Conservation (phyloP, 2,888 invertebrate genomes). For the Argynnis bischoffii region DNA sequence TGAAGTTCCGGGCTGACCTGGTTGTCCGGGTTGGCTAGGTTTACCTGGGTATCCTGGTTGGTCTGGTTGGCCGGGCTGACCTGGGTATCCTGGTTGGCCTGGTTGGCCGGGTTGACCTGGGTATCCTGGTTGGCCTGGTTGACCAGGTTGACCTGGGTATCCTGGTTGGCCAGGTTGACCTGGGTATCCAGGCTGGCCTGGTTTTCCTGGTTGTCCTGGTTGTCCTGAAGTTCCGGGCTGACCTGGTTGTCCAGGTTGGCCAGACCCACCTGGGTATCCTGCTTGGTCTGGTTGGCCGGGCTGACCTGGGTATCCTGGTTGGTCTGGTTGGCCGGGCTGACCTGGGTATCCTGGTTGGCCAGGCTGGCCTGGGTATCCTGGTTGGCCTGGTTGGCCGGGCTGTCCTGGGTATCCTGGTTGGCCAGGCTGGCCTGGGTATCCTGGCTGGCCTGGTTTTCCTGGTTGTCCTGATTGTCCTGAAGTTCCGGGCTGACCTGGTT, state of each 20-base stretch:
- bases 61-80: slow-evolving; percentile 50
- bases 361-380: slow-evolving; percentile 53
- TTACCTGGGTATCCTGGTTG: slow-evolving; percentile 37
- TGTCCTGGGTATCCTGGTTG: slow-evolving; percentile 41
- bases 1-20: slow-evolving; percentile 39
- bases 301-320: slow-evolving; percentile 42
- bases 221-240: slow-evolving; percentile 61
- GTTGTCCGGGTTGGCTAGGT: slow-evolving; percentile 39
- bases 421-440: slow-evolving; percentile 37
- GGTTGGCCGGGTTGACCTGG: slow-evolving; percentile 40
- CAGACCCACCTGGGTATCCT: slow-evolving; percentile 43
- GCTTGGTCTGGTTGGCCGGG: slow-evolving; percentile 56
- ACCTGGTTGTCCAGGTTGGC: slow-evolving; percentile 45
- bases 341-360: slow-evolving; percentile 41
- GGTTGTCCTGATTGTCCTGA: slow-evolving; percentile 48
- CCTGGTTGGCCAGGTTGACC: slow-evolving; percentile 44
- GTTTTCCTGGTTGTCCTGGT: slow-evolving; percentile 35
- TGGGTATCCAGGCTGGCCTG: slow-evolving; percentile 41
- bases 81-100: slow-evolving; percentile 42
- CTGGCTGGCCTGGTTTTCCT: slow-evolving; percentile 41
- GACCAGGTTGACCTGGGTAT: slow-evolving; percentile 52
- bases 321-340: slow-evolving; percentile 55
- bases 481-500: slow-evolving; percentile 35
- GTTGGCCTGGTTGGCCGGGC: slow-evolving; percentile 41
- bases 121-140: slow-evolving; percentile 41